These are phyloP conservation scores for Labroides dimidiatus DNA, from an alignment of 2,797 vertebrate genomes.

Conservation along the genomic window DNA sequence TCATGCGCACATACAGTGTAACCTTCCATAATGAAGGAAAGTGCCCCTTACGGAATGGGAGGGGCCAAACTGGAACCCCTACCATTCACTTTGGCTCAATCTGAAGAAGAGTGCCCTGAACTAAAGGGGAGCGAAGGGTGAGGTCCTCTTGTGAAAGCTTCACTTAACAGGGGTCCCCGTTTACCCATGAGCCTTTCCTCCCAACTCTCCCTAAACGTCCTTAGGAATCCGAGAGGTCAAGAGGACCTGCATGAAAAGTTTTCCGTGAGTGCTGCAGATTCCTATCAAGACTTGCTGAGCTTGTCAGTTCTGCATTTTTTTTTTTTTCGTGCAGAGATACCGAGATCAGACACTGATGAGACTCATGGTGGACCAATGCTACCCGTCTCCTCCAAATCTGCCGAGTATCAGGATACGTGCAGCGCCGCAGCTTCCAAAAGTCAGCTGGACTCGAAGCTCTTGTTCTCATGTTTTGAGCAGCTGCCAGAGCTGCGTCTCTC, in stretches of 20 bases:
- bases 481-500: slow-evolving; percentile 57
- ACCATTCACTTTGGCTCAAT: too few relatives aligned
- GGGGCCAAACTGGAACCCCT: too few relatives aligned
- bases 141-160: too few relatives aligned
- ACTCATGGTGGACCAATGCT: slow-evolving; percentile 28
- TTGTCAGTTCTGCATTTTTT: slow-evolving; percentile 54
- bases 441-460: slow-evolving; percentile 46
- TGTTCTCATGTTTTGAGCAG: slow-evolving; percentile 48
- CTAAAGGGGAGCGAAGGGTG: too few relatives aligned
- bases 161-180: too few relatives aligned
- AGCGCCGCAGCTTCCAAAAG: slow-evolving; percentile 32
- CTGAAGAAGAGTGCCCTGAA: too few relatives aligned
- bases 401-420: slow-evolving; percentile 42
- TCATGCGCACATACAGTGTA: too few relatives aligned
- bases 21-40: too few relatives aligned
- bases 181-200: too few relatives aligned
- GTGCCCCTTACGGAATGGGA: too few relatives aligned
- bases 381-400: slow-evolving; percentile 19
- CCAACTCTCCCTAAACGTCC: too few relatives aligned
- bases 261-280: slow-evolving; percentile 73
- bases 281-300: slow-evolving; percentile 70
- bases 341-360: slow-evolving; percentile 54
- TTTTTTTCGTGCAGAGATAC: slow-evolving; percentile 40
- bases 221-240: slow-evolving; percentile 49
- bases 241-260: slow-evolving; percentile 49